Conservation (phyloP, 1,140 invertebrate genomes). For the Tribolium madens region DNA sequence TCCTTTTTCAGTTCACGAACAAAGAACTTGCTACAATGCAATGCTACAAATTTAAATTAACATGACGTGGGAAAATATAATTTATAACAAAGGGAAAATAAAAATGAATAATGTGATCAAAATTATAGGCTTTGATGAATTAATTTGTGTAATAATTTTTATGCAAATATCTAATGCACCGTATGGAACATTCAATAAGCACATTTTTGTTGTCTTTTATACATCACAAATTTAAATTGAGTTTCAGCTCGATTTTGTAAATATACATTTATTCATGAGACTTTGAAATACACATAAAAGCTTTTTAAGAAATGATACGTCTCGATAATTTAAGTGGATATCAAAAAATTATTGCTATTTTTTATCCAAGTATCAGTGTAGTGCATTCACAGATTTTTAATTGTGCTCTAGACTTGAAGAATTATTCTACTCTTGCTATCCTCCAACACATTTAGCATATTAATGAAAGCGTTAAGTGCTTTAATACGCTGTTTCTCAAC, state of each 20-base stretch:
- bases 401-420: background rate
- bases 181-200: slow-evolving; percentile 16
- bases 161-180: slow-evolving; percentile 2
- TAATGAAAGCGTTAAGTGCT: slow-evolving; percentile 22
- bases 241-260: slow-evolving; percentile 28
- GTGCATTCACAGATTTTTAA: background rate
- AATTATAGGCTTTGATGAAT: background rate
- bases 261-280: slow-evolving; percentile 36
- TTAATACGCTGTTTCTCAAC: slow-evolving; percentile 15
- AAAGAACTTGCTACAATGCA: background rate
- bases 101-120: background rate
- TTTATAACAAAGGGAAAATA: background rate
- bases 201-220: slow-evolving; percentile 32
- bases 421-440: background rate
- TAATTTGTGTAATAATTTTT: slow-evolving; percentile 19
- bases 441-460: slow-evolving; percentile 7
- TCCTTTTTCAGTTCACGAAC: background rate
- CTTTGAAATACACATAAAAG: slow-evolving; percentile 29
- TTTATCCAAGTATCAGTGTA: background rate
- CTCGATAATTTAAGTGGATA: slow-evolving; percentile 18
- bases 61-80: background rate
- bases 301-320: slow-evolving; percentile 33
- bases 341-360: slow-evolving; percentile 3
- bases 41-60: slow-evolving; percentile 6
- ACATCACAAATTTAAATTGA: slow-evolving; percentile 18